A percentile compares a stretch with the other conserved stretches of the same genome.
Conservation (phyloP, 1,140 invertebrate species). For the Cardiocondyla obscurior region DNA sequence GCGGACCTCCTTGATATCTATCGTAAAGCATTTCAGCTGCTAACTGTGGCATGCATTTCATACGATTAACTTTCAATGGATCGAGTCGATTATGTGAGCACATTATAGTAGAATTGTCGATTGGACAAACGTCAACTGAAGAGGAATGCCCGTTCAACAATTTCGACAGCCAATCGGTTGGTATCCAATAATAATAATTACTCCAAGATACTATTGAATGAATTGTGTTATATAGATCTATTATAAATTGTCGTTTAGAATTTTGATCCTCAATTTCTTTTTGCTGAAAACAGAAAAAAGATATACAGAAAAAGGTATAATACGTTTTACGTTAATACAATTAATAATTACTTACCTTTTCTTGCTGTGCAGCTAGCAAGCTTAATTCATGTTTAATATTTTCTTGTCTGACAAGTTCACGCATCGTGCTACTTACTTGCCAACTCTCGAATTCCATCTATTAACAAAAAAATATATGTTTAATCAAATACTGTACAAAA, state of each 20-base stretch:
- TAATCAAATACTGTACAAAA: neutral
- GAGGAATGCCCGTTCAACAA: constrained; percentile 81
- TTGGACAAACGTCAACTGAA: constrained; percentile 76
- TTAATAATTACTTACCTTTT: constrained; percentile 73
- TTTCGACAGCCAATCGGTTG: constrained; percentile 83
- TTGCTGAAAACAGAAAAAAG: constrained; percentile 74
- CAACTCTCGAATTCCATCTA: constrained; percentile 80
- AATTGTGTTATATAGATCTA: constrained; percentile 78
- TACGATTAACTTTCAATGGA: constrained; percentile 79
- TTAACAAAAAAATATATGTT: constrained; percentile 50
- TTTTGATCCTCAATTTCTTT: constrained; percentile 83
- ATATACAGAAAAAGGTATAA: neutral
- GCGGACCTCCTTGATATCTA: constrained; percentile 82
- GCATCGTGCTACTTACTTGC: constrained; percentile 77
- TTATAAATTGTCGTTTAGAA: constrained; percentile 79
- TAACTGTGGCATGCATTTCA: constrained; percentile 77
- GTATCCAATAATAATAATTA: constrained; percentile 84
- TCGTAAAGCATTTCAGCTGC: constrained; percentile 82
- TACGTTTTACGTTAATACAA: neutral
- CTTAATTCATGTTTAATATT: constrained; percentile 80
- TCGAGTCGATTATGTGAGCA: constrained; percentile 84
- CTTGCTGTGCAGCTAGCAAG: constrained; percentile 79
- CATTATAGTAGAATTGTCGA: constrained; percentile 83
- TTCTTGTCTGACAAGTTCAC: constrained; percentile 78
- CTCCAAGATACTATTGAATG: constrained; percentile 62